phyloP scores from a whole-genome alignment of 2,888 invertebrate species.

The Pammene fasciana region DNA sequence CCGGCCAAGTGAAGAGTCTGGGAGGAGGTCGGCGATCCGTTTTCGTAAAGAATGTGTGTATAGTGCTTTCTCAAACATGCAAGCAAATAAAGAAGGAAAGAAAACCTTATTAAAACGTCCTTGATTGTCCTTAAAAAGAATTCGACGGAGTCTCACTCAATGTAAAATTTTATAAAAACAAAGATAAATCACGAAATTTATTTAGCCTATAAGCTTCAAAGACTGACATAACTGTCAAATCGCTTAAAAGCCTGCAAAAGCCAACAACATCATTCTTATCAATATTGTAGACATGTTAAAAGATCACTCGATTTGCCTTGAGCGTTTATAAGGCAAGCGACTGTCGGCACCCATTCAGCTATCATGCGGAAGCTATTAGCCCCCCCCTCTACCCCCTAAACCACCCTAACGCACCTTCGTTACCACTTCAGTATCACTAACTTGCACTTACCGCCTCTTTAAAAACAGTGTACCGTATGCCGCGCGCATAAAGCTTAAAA shows the following conservation, averaged over 20 bases:
- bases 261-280: constrained; percentile 34
- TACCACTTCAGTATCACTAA: constrained; percentile 35
- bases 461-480: constrained; percentile 21
- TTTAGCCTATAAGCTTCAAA: not conserved
- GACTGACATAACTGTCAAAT: constrained; percentile 21
- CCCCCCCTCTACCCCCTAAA: constrained; percentile 45
- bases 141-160: too few species aligned
- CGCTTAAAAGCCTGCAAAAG: constrained; percentile 18
- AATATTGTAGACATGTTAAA: constrained; percentile 39
- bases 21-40: too few species aligned
- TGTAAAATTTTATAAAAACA: too few species aligned
- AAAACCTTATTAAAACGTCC: too few species aligned
- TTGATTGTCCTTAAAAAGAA: too few species aligned
- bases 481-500: constrained; percentile 17
- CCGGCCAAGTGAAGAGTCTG: too few species aligned
- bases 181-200: too few species aligned
- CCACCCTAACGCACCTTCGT: constrained; percentile 37
- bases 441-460: constrained; percentile 14
- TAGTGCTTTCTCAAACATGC: too few species aligned
- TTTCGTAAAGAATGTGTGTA: too few species aligned
- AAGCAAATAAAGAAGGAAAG: too few species aligned
- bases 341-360: constrained; percentile 56
- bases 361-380: constrained; percentile 68
- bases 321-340: constrained; percentile 33
- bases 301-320: constrained; percentile 41